A percentile compares a stretch with the other conserved stretches of the same genome.
Conservation (phyloP, 1,140 invertebrate species). For the Caenorhabditis brenneri region DNA sequence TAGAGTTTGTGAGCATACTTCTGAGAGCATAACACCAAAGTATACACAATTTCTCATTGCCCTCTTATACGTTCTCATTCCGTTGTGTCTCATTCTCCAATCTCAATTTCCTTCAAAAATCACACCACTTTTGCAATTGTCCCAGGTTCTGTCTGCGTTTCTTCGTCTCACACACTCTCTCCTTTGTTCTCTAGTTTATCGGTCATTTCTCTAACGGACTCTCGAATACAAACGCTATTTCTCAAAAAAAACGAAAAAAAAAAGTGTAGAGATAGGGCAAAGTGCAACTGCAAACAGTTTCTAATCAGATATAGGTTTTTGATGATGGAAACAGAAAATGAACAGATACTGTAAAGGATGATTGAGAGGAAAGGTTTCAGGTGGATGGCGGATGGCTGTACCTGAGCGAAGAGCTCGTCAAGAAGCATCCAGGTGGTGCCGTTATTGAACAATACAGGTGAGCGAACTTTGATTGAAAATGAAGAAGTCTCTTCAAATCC, state of each 20-base stretch:
- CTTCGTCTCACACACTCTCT: not conserved
- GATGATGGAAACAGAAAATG: not conserved
- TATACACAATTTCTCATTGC: not conserved
- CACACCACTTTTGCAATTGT: slow-evolving; percentile 49
- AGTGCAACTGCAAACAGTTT: slow-evolving; percentile 25
- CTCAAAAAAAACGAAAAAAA: too few relatives aligned
- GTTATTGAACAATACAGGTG: slow-evolving; percentile 69
- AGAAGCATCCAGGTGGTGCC: slow-evolving; percentile 66
- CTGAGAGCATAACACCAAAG: not conserved
- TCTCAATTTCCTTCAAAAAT: slow-evolving; percentile 45
- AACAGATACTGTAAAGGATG: too few relatives aligned
- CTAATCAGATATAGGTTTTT: slow-evolving; percentile 2
- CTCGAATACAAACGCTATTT: not conserved
- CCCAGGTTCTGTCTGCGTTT: not conserved
- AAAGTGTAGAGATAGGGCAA: slow-evolving; percentile 16
- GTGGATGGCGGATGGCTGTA: slow-evolving; percentile 67
- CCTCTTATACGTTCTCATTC: not conserved
- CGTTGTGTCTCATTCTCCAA: not conserved
- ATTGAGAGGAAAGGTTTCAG: slow-evolving; percentile 58
- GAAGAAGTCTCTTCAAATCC: not conserved
- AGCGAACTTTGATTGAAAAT: slow-evolving; percentile 1
- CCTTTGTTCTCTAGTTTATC: not conserved
- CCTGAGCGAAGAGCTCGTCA: slow-evolving; percentile 62
- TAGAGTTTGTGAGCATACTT: too few relatives aligned
- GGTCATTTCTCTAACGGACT: not conserved